Base-by-base conservation (phyloP, 2,888 invertebrate genomes). In the Chymomyza procnemis region DNA sequence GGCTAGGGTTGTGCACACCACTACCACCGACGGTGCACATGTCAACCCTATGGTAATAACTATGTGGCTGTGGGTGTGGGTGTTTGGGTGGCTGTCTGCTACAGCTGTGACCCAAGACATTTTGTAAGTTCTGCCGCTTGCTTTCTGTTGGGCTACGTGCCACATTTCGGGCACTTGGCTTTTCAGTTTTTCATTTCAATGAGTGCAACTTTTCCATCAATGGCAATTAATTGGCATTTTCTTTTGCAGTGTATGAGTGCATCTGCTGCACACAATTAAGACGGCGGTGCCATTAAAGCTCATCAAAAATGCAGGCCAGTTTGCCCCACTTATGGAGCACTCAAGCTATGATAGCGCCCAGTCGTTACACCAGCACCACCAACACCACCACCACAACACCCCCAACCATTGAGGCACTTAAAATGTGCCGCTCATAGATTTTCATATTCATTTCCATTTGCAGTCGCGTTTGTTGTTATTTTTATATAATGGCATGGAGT, bases 341-440 rank as follows among this genome's bases (percentile, higher is more conserved):
- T 16, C 16, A 6, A 16, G 16, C 50, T 14, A 16, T 50, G 9
- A 50, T 19, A 16, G 14, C 50, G 9, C 50, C 50, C 50, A 50
- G 14, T n/a, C n/a, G n/a, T n/a, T n/a, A n/a, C n/a, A n/a, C n/a
- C n/a, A n/a, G n/a, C n/a, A 26, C 26, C 26, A 26, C 26, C 26
- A 4, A 26, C 26, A 5, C 26, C 8, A 8, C n/a, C 16, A 6
- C n/a, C 50, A 18, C 16, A 18, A 41, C 14, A 34, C 59, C 56
- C 9, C 41, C 60, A 61, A 63, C 58, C 30, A 58, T 19, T 9
- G 68, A 61, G 34, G 71, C 79, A 82, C 82, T 81, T 81, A 71
- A 67, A 85, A 80, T 82, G 76, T 79, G 80, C 85, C 80, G 82
- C 85, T 79, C 81, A 80, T 86, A 83, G 80, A 81, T 74, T 76